Percentiles rank a stretch among this genome's conserved stretches.
phyloP scores from a whole-genome alignment of 2,888 invertebrate species.

The Cantharis rustica region DNA sequence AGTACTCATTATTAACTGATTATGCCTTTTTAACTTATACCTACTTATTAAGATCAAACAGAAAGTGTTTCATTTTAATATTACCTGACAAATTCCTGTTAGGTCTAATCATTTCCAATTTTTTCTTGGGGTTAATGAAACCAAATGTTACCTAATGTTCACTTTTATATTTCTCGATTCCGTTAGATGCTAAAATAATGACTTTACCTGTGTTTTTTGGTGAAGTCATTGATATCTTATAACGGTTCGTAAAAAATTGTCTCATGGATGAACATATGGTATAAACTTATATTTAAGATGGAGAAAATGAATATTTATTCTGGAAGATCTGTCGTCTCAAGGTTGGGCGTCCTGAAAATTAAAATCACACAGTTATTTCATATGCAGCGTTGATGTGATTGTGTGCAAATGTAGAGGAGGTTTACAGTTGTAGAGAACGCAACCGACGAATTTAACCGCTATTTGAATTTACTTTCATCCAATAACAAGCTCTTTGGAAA shows the following conservation, averaged over 20 bases:
- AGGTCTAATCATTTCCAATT: no score
- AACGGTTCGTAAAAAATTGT: neutral
- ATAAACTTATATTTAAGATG: no score
- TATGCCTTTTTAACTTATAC: no score
- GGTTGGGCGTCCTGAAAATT: neutral
- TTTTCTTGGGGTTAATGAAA: neutral
- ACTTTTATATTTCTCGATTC: neutral
- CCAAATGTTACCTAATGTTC: neutral
- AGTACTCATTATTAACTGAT: no score
- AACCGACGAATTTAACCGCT: conserved; percentile 32
- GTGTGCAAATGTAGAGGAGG: conserved; percentile 24
- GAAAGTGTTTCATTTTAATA: no score
- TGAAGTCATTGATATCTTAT: neutral
- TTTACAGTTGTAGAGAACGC: conserved; percentile 27
- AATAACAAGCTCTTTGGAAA: conserved; percentile 35
- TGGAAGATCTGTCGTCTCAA: neutral
- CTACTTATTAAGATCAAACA: no score
- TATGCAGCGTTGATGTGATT: conserved; percentile 20
- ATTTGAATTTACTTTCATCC: conserved; percentile 43
- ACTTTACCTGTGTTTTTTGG: neutral
- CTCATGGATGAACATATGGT: no score
- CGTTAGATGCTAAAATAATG: neutral
- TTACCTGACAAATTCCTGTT: neutral
- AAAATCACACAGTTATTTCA: conserved; percentile 24
- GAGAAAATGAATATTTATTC: neutral